phyloP scores from a whole-genome alignment of 2,113 vertebrate genomes.

The Thalassarche chlororhynchos region DNA sequence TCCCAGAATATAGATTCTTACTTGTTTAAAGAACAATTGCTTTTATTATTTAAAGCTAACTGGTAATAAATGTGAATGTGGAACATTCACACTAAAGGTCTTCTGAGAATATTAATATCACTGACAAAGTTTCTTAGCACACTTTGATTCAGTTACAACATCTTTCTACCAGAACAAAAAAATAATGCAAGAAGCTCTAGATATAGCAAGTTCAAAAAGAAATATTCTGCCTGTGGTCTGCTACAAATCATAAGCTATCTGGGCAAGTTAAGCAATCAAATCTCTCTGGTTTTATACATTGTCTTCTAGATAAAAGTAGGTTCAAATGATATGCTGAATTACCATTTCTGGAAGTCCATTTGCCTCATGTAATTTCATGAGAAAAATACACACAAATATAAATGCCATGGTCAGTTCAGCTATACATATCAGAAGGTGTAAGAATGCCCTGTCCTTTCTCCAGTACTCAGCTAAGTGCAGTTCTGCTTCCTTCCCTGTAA shows the following conservation, averaged over 20 bases:
- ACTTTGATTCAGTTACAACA: not conserved
- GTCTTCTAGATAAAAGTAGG: not conserved
- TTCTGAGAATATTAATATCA: not conserved
- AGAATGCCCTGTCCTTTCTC: not conserved
- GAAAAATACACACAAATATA: not conserved
- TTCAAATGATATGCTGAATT: not conserved
- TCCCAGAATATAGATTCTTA: not conserved
- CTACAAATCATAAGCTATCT: not conserved
- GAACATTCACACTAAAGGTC: not conserved
- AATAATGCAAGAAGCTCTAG: not conserved
- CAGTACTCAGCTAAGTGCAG: not conserved
- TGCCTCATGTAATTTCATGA: not conserved
- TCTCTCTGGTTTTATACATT: not conserved
- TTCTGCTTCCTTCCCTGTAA: not conserved
- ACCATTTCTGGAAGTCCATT: not conserved
- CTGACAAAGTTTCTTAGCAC: not conserved
- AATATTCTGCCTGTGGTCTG: not conserved
- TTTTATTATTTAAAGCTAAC: not conserved
- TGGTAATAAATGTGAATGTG: not conserved
- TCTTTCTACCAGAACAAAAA: not conserved
- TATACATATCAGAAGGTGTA: not conserved
- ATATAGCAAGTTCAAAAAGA: not conserved
- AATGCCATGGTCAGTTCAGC: not conserved
- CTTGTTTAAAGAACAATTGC: not conserved
- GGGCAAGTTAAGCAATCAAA: not conserved